Percentiles rank a stretch among this genome's conserved stretches.
Conservation (phyloP, 2,113 vertebrate species). For the Cettia cetti region DNA sequence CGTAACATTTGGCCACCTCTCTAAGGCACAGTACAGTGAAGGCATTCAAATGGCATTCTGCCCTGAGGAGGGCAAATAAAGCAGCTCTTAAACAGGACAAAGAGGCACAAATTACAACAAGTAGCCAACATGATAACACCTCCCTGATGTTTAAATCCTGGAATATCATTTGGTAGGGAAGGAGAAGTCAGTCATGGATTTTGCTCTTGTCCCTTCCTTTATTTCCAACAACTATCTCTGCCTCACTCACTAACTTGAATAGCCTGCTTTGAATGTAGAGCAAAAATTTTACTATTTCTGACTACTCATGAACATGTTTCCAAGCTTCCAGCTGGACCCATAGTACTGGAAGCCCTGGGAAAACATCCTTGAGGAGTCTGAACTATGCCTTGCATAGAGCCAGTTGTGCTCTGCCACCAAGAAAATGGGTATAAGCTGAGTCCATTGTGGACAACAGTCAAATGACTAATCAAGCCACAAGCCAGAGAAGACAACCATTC, state of each 20-base stretch:
- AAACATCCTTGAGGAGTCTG: neutral
- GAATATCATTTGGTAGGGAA: neutral
- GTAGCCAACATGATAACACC: neutral
- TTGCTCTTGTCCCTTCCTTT: neutral
- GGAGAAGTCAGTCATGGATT: neutral
- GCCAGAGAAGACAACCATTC: neutral
- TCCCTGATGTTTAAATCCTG: neutral
- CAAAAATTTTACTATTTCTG: neutral
- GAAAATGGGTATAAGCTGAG: neutral
- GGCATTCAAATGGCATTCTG: neutral
- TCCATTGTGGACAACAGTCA: neutral
- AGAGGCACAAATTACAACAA: neutral
- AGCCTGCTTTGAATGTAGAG: neutral
- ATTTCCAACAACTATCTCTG: neutral
- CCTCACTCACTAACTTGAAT: neutral
- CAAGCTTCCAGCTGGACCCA: neutral
- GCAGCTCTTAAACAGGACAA: neutral
- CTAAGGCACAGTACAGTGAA: neutral
- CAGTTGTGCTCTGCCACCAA: neutral
- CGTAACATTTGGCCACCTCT: neutral
- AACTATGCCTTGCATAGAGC: neutral
- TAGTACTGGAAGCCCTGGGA: neutral
- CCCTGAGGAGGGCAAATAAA: neutral
- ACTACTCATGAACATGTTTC: neutral
- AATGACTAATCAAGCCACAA: neutral